phyloP scores from a whole-genome alignment of 2,888 invertebrate species.

The Petrolisthes manimaculis region DNA sequence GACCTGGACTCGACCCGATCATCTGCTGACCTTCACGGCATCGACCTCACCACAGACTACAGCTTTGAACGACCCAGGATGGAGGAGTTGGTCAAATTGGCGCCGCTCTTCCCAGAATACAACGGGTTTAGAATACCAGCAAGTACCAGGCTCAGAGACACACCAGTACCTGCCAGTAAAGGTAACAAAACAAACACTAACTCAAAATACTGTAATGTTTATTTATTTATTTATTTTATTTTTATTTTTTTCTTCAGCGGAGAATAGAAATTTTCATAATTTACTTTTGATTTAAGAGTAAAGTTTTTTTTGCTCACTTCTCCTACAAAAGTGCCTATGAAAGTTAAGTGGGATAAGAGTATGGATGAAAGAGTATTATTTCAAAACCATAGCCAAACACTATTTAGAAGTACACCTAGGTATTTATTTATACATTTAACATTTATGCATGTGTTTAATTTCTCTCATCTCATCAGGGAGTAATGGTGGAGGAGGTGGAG shows the following conservation, averaged over 20 bases:
- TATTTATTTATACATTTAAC: not conserved
- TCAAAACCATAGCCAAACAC: not conserved
- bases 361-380: no score
- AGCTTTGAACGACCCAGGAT: constrained; percentile 29
- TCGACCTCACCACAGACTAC: constrained; percentile 47
- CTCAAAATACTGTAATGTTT: no score
- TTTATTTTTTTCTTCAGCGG: not conserved
- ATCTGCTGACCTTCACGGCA: constrained; percentile 37
- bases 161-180: constrained; percentile 68
- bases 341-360: not conserved
- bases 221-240: no score
- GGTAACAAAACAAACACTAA: constrained; percentile 2
- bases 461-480: constrained; percentile 12
- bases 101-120: constrained; percentile 50
- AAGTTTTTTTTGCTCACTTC: not conserved
- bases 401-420: not conserved
- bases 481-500: constrained; percentile 32
- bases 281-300: not conserved
- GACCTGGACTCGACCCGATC: constrained; percentile 43
- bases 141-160: constrained; percentile 29
- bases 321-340: not conserved
- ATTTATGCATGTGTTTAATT: not conserved
- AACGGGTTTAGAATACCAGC: constrained; percentile 33
- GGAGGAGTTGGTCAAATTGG: constrained; percentile 51
- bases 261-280: not conserved